These are phyloP conservation scores for Pteronura brasiliensis DNA, from an alignment of 2,113 vertebrate species.

Conservation along the genomic window DNA sequence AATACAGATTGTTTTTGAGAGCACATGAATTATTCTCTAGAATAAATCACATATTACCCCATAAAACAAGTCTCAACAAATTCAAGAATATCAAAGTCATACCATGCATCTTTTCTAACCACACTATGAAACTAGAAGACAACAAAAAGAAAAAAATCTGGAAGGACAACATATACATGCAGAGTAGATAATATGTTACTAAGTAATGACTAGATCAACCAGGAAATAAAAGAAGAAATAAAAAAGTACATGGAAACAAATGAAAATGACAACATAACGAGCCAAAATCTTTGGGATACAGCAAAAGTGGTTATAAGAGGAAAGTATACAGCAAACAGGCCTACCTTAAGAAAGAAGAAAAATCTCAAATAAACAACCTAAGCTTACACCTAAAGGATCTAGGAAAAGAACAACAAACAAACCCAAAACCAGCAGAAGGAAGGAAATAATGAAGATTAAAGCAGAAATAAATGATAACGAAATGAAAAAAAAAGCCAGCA, in stretches of 20 bases:
- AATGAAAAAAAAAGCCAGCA: background rate
- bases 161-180: background rate
- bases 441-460: background rate
- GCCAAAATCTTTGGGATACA: background rate
- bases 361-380: background rate
- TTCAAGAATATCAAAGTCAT: background rate
- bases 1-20: background rate
- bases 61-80: background rate
- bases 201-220: background rate
- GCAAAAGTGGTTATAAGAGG: background rate
- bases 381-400: background rate
- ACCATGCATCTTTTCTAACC: background rate
- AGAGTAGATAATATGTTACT: background rate
- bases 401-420: background rate
- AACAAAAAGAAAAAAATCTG: background rate
- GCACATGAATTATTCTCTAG: background rate
- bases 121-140: background rate
- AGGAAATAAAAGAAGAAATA: background rate
- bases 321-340: background rate
- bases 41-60: background rate
- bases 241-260: background rate
- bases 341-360: background rate
- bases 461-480: background rate
- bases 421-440: background rate
- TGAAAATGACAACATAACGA: background rate